These are phyloP conservation scores for Laterallus jamaicensis DNA, from an alignment of 2,113 vertebrate species.

Conservation along the genomic window DNA sequence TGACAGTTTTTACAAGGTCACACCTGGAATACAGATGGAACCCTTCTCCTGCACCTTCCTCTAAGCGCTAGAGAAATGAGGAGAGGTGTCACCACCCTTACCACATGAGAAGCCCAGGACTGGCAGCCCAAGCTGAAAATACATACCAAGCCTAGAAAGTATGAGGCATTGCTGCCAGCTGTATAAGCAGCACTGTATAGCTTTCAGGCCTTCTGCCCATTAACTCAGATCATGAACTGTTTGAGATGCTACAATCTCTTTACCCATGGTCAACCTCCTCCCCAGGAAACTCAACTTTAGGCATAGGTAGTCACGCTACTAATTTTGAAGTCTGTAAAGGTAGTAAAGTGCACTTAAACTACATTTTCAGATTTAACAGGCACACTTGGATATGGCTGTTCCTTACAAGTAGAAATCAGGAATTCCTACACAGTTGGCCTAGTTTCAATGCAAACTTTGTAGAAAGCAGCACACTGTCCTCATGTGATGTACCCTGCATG, in stretches of 20 bases:
- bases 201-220: neutral
- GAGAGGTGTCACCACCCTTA: neutral
- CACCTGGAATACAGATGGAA: neutral
- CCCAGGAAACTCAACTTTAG: neutral
- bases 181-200: neutral
- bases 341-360: neutral
- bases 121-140: neutral
- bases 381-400: neutral
- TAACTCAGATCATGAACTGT: neutral
- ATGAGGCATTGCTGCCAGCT: neutral
- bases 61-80: neutral
- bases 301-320: neutral
- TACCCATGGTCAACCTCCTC: neutral
- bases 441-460: neutral
- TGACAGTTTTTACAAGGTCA: neutral
- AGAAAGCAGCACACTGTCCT: neutral
- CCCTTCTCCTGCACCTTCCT: neutral
- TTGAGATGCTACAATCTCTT: neutral
- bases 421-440: neutral
- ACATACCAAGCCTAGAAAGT: neutral
- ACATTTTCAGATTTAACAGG: neutral
- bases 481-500: neutral
- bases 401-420: neutral
- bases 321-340: accelerated
- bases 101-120: accelerated